Evolutionary conservation across 2,797 vertebrate genomes (phyloP), one percentile per base, ranked within the genome.

Genomic region (Allobates femoralis): DNA sequence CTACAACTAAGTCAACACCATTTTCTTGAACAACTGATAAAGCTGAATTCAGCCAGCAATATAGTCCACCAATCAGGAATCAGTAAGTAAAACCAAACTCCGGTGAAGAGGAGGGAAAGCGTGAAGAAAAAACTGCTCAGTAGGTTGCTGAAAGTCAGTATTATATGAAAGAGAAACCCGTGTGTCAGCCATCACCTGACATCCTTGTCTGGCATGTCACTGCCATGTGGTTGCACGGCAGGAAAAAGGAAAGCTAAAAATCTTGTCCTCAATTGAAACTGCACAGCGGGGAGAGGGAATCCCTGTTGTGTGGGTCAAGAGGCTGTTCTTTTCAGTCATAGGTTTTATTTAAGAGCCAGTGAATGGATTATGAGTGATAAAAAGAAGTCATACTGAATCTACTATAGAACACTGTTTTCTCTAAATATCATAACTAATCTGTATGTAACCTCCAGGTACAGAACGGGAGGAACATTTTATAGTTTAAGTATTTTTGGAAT

Each of bases 311-410:
- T 83, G 81, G 81, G 81, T 83, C 81, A 83, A 83, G 81, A 83
- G 81, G 81, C 81, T 83, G 67, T 74, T 83, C 81, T 83, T 74
- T 83, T 83, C 81, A 83, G 23, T 73, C 51, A 73, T 83, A 34
- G 81, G 58, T 83, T 83, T 83, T 83, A 83, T 73, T 73, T 69
- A 74, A 83, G 81, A 58, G 64, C 66, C 12, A 18, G 67, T 83
- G 81, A 83, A 83, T 83, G 81, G 81, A 83, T 73, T 83, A 83
- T 83, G 67, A 83, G 81, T 41, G 81, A 83, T 83, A 83, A 74
- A 73, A 74, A 83, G 53, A 83, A 83, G 71, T 83, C 51, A 73
- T 28, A 58, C 81, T 83, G 67, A 66, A 83, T 73, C 56, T 58
- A 14, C 30, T 71, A 75, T 46, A 19, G 55, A n/a, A 62, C 18